Percentiles rank a stretch among this genome's conserved stretches.
phyloP scores from a whole-genome alignment of 1,140 invertebrate species.

The Drosophila kanapiae region DNA sequence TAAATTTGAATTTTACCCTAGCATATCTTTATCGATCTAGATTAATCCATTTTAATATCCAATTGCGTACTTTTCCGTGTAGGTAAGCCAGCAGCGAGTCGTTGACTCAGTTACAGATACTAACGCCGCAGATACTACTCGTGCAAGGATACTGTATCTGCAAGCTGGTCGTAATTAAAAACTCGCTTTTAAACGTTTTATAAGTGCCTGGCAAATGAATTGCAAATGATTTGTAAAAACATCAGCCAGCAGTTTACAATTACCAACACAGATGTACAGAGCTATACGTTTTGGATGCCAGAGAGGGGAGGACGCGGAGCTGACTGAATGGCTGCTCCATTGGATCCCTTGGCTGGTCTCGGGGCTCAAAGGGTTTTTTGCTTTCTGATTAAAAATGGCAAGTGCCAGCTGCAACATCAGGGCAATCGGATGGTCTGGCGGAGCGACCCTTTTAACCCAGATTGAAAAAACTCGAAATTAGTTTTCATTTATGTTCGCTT shows the following conservation, averaged over 20 bases:
- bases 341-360: conserved; percentile 46
- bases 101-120: conserved; percentile 35
- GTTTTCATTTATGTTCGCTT: conserved; percentile 77
- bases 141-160: conserved; percentile 27
- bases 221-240: conserved; percentile 78
- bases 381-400: conserved; percentile 74
- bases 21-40: not conserved
- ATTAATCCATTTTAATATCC: not conserved
- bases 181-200: conserved; percentile 72
- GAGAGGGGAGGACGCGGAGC: not conserved
- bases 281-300: not conserved
- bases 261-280: conserved; percentile 19
- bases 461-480: conserved; percentile 83
- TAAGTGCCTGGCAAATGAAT: conserved; percentile 72
- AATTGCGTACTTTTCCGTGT: not conserved
- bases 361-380: conserved; percentile 66
- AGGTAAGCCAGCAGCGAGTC: conserved; percentile 36
- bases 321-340: conserved; percentile 47
- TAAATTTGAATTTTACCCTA: not conserved
- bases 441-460: conserved; percentile 78
- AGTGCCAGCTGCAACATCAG: conserved; percentile 43
- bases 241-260: conserved; percentile 54
- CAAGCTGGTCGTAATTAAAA: conserved; percentile 64
- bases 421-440: conserved; percentile 14
- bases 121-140: conserved; percentile 7